A percentile compares a stretch with the other conserved stretches of the same genome.
Evolutionary conservation across 1,140 invertebrate species (phyloP).

Genomic region (Ridgeia piscesae): DNA sequence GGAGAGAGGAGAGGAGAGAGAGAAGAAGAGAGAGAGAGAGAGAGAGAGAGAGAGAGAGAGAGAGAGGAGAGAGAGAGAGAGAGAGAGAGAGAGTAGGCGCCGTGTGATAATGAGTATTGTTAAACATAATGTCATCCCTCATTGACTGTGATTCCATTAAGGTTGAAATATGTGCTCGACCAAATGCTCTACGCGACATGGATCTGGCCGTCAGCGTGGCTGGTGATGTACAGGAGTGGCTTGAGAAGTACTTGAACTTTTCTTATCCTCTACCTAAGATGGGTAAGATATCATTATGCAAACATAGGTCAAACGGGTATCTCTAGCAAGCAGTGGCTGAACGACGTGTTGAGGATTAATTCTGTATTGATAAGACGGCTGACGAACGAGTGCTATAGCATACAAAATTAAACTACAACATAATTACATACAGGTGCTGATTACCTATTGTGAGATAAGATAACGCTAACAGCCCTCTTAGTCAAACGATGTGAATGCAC

Average conservation of each 20-base stretch:
- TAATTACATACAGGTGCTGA: neutral
- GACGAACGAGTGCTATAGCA: neutral
- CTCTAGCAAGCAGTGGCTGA: neutral
- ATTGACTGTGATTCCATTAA: slow-evolving; percentile 22
- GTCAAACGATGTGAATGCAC: too few relatives aligned
- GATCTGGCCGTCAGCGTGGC: slow-evolving; percentile 45
- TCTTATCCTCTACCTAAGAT: slow-evolving; percentile 44
- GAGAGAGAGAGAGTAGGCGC: too few relatives aligned
- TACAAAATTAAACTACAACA: neutral
- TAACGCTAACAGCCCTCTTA: too few relatives aligned
- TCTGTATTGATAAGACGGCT: neutral
- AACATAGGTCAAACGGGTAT: neutral
- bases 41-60: too few relatives aligned
- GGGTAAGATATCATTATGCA: slow-evolving; percentile 1
- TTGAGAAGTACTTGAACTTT: slow-evolving; percentile 56
- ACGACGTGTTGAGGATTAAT: neutral
- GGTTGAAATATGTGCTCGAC: slow-evolving; percentile 46
- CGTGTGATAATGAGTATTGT: neutral
- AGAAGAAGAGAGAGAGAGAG: too few relatives aligned
- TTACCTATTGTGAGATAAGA: too few relatives aligned
- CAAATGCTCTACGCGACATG: slow-evolving; percentile 42
- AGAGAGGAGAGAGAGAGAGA: too few relatives aligned
- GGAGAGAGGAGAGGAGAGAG: too few relatives aligned
- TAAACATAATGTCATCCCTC: neutral
- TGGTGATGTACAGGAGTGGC: slow-evolving; percentile 49